A percentile compares a stretch with the other conserved stretches of the same genome.
Evolutionary conservation across 2,113 vertebrate species (phyloP).

Genomic region (Recurvirostra avosetta): DNA sequence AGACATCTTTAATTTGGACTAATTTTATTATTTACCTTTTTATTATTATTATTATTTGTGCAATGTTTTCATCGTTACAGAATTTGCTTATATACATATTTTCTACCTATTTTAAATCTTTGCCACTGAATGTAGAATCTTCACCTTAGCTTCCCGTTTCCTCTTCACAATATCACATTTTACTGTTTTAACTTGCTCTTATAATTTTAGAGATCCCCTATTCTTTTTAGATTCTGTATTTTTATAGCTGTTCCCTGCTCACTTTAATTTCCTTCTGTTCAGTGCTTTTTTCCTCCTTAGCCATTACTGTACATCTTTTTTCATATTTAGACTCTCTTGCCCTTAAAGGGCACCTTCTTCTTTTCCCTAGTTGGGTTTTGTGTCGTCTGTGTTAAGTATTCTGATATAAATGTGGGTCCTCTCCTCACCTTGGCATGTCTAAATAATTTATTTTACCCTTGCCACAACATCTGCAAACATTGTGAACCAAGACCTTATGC

Average conservation of each 20-base stretch:
- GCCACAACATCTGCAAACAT: neutral
- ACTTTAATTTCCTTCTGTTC: neutral
- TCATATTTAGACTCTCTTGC: neutral
- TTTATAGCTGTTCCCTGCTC: neutral
- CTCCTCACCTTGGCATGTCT: neutral
- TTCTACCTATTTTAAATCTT: neutral
- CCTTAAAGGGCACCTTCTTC: neutral
- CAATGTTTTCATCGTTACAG: neutral
- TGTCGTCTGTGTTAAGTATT: neutral
- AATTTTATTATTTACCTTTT: neutral
- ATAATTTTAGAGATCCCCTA: neutral
- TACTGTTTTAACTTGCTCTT: neutral
- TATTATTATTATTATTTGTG: neutral
- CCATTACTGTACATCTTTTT: neutral
- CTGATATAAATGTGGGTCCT: neutral
- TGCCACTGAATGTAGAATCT: neutral
- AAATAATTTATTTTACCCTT: conserved; percentile 5
- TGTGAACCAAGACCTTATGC: neutral
- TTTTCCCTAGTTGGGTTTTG: neutral
- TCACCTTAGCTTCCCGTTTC: neutral
- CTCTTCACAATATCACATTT: neutral
- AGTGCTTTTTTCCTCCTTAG: neutral
- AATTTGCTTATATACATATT: neutral
- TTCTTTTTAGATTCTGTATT: neutral
- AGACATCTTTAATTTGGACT: neutral